Conservation (phyloP, 2,888 invertebrate species). For the Myopa tessellatipennis region DNA sequence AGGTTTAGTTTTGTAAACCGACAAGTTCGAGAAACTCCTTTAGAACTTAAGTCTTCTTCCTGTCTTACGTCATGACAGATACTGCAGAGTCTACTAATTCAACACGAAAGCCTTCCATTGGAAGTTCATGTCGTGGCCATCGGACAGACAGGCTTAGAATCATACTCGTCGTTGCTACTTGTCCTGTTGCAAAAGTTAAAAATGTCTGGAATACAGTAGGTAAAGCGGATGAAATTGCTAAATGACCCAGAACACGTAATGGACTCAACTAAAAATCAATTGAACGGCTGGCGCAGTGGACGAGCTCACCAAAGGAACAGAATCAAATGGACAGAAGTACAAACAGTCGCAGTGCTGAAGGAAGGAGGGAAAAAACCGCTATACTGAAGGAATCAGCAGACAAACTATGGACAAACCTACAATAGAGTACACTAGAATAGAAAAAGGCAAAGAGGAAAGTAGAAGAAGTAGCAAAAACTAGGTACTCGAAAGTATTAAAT, state of each 20-base stretch:
- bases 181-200: neutral
- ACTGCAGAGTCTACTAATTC: too few species aligned
- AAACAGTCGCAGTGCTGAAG: neutral
- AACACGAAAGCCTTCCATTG: too few species aligned
- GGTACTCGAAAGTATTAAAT: slow-evolving; percentile 35
- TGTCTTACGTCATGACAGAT: too few species aligned
- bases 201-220: neutral
- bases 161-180: neutral
- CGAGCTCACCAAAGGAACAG: slow-evolving; percentile 9
- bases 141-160: too few species aligned
- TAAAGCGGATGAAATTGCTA: slow-evolving; percentile 49
- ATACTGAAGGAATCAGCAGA: neutral
- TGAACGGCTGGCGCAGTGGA: slow-evolving; percentile 16
- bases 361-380: neutral
- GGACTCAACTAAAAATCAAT: slow-evolving; percentile 44
- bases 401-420: neutral
- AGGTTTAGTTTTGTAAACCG: too few species aligned
- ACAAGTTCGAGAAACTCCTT: too few species aligned
- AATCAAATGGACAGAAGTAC: slow-evolving; percentile 1
- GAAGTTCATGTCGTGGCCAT: too few species aligned
- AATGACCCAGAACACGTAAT: slow-evolving; percentile 52
- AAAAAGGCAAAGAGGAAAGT: neutral
- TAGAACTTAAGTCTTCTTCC: too few species aligned
- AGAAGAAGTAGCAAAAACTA: neutral
- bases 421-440: neutral